Evolutionary conservation across 1,140 invertebrate genomes (phyloP), one percentile per base, ranked within the genome.

Genomic region (Arctopsyche grandis): DNA sequence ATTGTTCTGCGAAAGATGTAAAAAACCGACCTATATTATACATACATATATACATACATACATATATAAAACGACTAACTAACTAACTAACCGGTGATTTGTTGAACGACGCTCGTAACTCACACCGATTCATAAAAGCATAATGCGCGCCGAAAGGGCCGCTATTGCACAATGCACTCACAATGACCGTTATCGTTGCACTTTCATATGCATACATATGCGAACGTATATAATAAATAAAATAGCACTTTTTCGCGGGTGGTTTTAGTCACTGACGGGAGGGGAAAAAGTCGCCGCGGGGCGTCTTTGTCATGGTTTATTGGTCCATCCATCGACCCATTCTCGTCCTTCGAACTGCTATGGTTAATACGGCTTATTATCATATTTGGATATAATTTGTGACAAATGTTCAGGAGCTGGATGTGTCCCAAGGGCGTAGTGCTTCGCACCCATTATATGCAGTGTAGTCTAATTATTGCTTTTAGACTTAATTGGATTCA

Each of bases 271-370:
- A 38, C 29, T 38, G 29, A 38, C 29, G 29, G 7, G 29, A n/a
- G n/a, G n/a, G 29, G 29, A 7, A 38, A 38, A 38, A 38, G 29
- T 58, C 80, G 22, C 80, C 80, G 77, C 80, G 80, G 80, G 80
- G 80, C 38, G 78, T 16, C 80, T 79, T 81, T 81, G 78, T 81
- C 24, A 56, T 9, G 19, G 21, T 78, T 81, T 81, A 81, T 81
- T 81, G 80, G 80, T 71, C 69, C 73, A 56, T 69, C 75, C 75
- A 38, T 7, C 29, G 29, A 38, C 7, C 29, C 29, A 38, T 38
- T 7, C 29, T 38, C 29, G 29, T 60, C 21, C 12, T 70, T 16
- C 1, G 19, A 71, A 69, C 77, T 66, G 60, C 52, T 7, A 58
- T 38, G 29, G 29, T 7, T 38, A 38, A 38, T 38, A 38, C 29